Percentiles rank a stretch among this genome's conserved stretches.
phyloP scores from a whole-genome alignment of 1,140 invertebrate genomes.

The Rhyzopertha dominica region DNA sequence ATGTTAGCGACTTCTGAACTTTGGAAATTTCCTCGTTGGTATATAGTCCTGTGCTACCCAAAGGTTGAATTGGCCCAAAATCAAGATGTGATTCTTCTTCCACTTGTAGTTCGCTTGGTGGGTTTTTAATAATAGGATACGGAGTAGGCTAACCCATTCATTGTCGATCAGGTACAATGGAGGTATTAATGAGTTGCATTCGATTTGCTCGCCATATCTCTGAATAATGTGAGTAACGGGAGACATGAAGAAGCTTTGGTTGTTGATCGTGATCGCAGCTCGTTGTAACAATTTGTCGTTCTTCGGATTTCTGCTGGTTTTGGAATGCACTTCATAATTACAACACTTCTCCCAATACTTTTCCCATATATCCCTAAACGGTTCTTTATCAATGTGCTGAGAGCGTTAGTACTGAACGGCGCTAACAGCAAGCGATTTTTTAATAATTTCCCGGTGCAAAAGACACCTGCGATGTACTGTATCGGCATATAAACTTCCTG shows the following conservation, averaged over 20 bases:
- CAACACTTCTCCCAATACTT: conserved; percentile 4
- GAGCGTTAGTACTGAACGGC: neutral
- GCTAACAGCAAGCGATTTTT: conserved; percentile 4
- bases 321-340: conserved; percentile 9
- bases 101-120: too few species aligned
- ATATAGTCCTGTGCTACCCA: conserved; percentile 12
- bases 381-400: conserved; percentile 5
- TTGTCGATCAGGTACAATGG: too few species aligned
- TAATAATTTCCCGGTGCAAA: conserved; percentile 8
- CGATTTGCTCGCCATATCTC: too few species aligned
- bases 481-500: neutral
- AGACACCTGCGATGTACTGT: conserved; percentile 7
- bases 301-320: neutral
- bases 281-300: neutral
- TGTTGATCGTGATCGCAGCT: too few species aligned
- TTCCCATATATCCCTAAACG: conserved; percentile 4
- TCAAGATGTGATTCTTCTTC: too few species aligned
- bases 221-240: conserved; percentile 9
- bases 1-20: conserved; percentile 11
- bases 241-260: conserved; percentile 7
- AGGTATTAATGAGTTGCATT: conserved; percentile 3
- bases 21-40: conserved; percentile 13
- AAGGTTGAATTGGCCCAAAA: conserved; percentile 11
- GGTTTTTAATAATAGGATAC: too few species aligned
- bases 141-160: conserved; percentile 11